phyloP scores from a whole-genome alignment of 37 sponge, comb jelly and placozoan genomes.

The Halisarca cf. caerulea region DNA sequence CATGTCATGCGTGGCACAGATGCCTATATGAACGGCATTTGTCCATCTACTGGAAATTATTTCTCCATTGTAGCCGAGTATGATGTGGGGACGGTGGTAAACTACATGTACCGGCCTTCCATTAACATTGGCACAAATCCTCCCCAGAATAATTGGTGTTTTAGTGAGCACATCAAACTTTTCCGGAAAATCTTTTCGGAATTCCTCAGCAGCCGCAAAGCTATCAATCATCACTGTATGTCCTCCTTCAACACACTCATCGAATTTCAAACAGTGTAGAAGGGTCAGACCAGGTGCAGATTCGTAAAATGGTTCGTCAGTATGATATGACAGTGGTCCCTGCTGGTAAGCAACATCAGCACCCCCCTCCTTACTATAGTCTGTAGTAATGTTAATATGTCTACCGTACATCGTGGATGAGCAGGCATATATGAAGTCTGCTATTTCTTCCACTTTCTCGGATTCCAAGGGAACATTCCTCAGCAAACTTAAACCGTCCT shows the following conservation, averaged over 20 bases:
- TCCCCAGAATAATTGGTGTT: conserved; percentile 65
- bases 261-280: conserved; percentile 67
- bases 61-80: conserved; percentile 28
- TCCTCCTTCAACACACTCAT: conserved; percentile 67
- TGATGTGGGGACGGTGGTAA: conserved; percentile 64
- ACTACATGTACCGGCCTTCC: conserved; percentile 37
- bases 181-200: conserved; percentile 37
- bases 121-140: conserved; percentile 50
- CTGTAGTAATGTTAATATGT: conserved; percentile 46
- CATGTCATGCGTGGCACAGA: conserved; percentile 6
- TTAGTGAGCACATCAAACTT: conserved; percentile 57
- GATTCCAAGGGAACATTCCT: neutral
- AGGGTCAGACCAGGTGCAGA: conserved; percentile 70
- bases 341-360: conserved; percentile 57
- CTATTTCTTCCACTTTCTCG: no score
- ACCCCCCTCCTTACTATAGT: neutral
- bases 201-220: conserved; percentile 51
- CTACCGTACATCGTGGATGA: neutral
- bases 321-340: conserved; percentile 31
- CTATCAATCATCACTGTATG: conserved; percentile 53
- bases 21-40: conserved; percentile 43
- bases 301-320: conserved; percentile 67
- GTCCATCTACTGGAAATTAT: conserved; percentile 51
- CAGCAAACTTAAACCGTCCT: neutral
- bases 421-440: neutral